Evolutionary conservation across 1,140 invertebrate species (phyloP), one percentile per base, ranked within the genome.

Genomic region (Amphibalanus amphitrite): DNA sequence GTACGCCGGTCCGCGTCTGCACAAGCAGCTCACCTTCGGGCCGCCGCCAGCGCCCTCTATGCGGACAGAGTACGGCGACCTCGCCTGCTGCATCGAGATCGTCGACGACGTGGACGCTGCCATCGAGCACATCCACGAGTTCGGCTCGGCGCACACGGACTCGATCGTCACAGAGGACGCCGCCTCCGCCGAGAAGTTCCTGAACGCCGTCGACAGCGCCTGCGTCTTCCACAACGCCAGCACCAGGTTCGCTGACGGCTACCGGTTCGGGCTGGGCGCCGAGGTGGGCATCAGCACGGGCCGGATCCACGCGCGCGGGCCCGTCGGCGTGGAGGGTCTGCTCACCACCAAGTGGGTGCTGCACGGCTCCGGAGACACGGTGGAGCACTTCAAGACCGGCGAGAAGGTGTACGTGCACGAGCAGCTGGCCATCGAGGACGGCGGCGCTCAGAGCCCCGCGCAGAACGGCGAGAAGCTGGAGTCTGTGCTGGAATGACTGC

Each of bases 161-260:
- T 88, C 90, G 59, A 98, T 99, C 77, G 88, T 99, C 29, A 98
- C 97, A 17, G 92, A 96, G 83, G 90, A 90, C 78, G 84, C 81
- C 30, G 79, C 82, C 33, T 80, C 79, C 59, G 88, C 88, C 0
- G 76, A 82, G 25, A 76, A 82, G 68, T 99, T 99, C 82, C 82
- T 95, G 71, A 82, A 85, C 47, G 84, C 87, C 73, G 91, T 98
- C 4, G 96, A 99, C 82, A 97, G 93, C 79, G 96, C 97, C 4
- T 98, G 96, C 81, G 97, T 98, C 1, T 99, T 99, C 82, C 93
- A 96, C 79, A 99, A 99, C 80, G 91, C 92, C 15, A 97, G 93
- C 74, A 94, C 95, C 0, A 84, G 97, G 75, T 99, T 99, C 80
- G 89, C 97, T 29, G 97, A 99, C 82, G 97, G 97, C 3, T 99